A percentile compares a stretch with the other conserved stretches of the same genome.
Evolutionary conservation across 2,888 invertebrate genomes (phyloP).

Genomic region (Podotricha telesiphe): DNA sequence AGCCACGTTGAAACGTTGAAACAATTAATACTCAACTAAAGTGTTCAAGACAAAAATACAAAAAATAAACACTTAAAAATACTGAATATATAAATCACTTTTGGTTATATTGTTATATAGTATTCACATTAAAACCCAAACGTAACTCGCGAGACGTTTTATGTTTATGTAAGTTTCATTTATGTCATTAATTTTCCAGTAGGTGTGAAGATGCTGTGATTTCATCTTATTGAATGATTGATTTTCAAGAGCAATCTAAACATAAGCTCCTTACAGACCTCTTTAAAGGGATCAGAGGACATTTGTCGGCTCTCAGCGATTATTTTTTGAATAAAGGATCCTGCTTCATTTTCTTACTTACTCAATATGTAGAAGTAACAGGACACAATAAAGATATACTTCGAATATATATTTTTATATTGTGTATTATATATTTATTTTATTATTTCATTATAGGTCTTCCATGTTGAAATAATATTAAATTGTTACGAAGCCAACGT

Average conservation of each 20-base stretch:
- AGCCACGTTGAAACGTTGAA: too few species aligned
- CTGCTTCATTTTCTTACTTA: slow-evolving; percentile 1
- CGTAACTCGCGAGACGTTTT: not conserved
- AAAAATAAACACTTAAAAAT: too few species aligned
- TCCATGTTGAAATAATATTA: too few species aligned
- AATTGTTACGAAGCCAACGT: too few species aligned
- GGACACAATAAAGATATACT: not conserved
- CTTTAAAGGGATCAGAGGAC: slow-evolving; percentile 13
- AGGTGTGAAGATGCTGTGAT: slow-evolving; percentile 1
- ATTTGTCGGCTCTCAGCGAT: not conserved
- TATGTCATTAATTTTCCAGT: slow-evolving; percentile 5
- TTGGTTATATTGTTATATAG: too few species aligned
- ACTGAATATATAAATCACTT: too few species aligned
- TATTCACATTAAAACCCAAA: too few species aligned
- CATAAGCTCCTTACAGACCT: not conserved
- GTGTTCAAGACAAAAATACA: too few species aligned
- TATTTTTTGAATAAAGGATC: slow-evolving; percentile 13
- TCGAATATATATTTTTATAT: not conserved
- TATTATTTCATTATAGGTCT: too few species aligned
- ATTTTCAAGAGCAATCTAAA: slow-evolving; percentile 21
- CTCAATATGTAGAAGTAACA: not conserved
- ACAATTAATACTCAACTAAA: too few species aligned
- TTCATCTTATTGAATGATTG: slow-evolving; percentile 17
- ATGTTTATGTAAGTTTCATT: slow-evolving; percentile 1
- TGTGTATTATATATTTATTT: not conserved